Conservation (phyloP, 1,140 invertebrate genomes). For the Sogatella furcifera region DNA sequence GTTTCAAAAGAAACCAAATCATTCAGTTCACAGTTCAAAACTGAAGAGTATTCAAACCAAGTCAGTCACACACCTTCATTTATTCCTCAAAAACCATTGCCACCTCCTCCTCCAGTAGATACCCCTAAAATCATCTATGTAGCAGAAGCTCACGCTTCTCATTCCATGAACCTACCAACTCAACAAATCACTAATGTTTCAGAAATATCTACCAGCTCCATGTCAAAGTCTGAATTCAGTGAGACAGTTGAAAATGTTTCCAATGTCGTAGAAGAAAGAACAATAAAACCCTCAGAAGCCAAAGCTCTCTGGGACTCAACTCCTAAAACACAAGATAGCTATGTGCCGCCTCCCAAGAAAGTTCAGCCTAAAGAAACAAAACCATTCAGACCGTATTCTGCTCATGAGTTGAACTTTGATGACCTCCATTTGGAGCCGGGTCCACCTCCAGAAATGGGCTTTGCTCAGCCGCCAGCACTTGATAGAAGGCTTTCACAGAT, state of each 20-base stretch:
- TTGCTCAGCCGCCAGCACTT: conserved; percentile 34
- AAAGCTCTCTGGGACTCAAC: conserved; percentile 18
- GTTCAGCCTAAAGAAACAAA: conserved; percentile 23
- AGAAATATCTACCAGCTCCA: neutral
- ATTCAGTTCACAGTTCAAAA: neutral
- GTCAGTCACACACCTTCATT: too few species aligned
- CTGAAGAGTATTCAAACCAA: neutral
- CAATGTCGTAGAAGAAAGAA: conserved; percentile 27
- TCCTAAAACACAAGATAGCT: conserved; percentile 15
- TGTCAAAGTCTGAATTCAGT: conserved; percentile 1
- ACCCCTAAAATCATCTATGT: conserved; percentile 21
- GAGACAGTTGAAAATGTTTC: neutral
- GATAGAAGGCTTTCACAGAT: conserved; percentile 40
- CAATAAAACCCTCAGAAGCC: conserved; percentile 23
- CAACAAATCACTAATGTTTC: conserved; percentile 1
- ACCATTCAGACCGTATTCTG: conserved; percentile 28
- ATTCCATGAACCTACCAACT: conserved; percentile 12
- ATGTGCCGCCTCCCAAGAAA: conserved; percentile 13
- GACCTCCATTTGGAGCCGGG: conserved; percentile 42
- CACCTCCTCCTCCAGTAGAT: neutral
- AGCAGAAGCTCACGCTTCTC: conserved; percentile 22
- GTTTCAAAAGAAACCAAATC: conserved; percentile 1
- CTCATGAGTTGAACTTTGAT: conserved; percentile 34
- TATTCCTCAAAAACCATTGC: too few species aligned
- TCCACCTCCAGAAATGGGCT: conserved; percentile 51